Evolutionary conservation across 1,140 invertebrate genomes (phyloP).

Genomic region (Diplogasteroides magnus): DNA sequence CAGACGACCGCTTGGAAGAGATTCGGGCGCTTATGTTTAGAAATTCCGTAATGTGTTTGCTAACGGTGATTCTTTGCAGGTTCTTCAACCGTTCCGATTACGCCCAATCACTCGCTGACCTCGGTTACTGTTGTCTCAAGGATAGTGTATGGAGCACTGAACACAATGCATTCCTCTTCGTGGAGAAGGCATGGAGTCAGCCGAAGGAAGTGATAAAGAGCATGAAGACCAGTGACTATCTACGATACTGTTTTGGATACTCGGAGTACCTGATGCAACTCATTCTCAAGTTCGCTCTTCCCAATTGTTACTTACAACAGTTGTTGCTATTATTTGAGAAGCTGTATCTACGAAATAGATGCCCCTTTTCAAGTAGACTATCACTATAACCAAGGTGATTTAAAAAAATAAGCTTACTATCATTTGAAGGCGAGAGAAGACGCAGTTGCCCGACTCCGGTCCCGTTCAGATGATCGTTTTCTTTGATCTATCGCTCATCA

Average conservation of each 20-base stretch:
- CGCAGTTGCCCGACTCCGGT: constrained; percentile 14
- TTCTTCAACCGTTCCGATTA: constrained; percentile 13
- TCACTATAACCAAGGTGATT: no score
- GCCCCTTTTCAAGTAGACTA: no score
- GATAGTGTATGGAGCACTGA: constrained; percentile 23
- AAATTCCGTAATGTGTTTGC: no score
- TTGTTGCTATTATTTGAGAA: no score
- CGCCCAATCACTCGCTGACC: constrained; percentile 16
- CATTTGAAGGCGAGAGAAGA: constrained; percentile 15
- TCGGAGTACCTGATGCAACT: constrained; percentile 25
- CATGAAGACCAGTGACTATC: constrained; percentile 28
- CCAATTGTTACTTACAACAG: no score
- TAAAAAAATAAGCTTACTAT: no score
- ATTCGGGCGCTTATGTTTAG: no score
- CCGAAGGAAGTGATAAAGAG: constrained; percentile 29
- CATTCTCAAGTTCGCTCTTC: constrained; percentile 14
- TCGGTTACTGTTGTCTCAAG: constrained; percentile 20
- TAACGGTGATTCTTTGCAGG: background rate
- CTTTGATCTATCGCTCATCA: constrained; percentile 24
- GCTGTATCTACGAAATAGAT: no score
- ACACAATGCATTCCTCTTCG: constrained; percentile 29
- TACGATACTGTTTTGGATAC: constrained; percentile 25
- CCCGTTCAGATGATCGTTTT: constrained; percentile 29
- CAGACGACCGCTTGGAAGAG: no score
- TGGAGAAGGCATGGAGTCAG: constrained; percentile 28